Conservation (phyloP, 2,113 vertebrate genomes). For the Panthera tigris region DNA sequence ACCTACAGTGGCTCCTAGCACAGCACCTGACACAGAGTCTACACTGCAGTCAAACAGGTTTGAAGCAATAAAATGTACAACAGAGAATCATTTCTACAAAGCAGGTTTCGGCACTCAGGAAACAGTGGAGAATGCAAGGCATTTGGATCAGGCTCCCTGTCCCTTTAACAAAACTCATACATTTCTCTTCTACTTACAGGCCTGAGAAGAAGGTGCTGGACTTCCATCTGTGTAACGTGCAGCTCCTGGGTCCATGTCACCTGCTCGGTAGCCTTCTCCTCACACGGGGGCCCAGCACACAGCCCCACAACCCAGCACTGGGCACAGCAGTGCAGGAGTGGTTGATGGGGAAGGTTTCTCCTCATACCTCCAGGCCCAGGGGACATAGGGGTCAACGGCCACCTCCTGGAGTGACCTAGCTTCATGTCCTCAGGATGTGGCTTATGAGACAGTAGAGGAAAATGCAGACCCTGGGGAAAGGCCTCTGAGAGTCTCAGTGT, state of each 20-base stretch:
- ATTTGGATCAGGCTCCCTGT: neutral
- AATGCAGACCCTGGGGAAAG: neutral
- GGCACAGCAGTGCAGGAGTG: neutral
- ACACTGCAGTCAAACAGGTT: neutral
- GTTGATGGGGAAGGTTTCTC: neutral
- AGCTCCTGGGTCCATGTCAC: neutral
- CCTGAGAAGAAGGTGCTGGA: neutral
- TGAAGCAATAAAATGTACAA: neutral
- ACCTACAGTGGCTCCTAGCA: neutral
- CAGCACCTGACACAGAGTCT: neutral
- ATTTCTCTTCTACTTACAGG: neutral
- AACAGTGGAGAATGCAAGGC: neutral
- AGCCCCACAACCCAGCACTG: accelerated
- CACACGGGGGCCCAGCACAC: accelerated
- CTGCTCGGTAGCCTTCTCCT: neutral
- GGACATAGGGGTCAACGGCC: neutral
- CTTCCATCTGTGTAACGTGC: neutral
- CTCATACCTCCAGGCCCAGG: neutral
- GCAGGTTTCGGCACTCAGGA: neutral
- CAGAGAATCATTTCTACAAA: neutral
- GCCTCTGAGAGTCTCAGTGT: neutral
- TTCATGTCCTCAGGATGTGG: neutral
- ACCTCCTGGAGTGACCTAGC: neutral
- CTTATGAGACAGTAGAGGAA: neutral
- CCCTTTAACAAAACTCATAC: neutral